These are phyloP conservation scores for Rhinichthys osculus DNA, from an alignment of 2,797 vertebrate genomes.

Conservation along the genomic window DNA sequence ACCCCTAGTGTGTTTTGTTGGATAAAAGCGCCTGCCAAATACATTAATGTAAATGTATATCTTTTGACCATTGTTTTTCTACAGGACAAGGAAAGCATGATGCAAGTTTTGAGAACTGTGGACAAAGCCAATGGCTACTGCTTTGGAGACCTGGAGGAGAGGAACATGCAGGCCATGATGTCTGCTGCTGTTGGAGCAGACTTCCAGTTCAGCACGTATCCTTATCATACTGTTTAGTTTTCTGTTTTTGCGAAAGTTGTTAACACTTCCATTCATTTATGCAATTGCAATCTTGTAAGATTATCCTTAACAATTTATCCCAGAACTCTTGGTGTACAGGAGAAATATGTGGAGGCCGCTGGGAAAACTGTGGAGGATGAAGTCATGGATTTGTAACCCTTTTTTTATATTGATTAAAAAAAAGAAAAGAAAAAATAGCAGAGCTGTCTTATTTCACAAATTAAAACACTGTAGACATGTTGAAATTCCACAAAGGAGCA, in stretches of 20 bases:
- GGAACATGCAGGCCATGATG: conserved; percentile 92
- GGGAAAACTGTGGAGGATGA: conserved; percentile 86
- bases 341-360: conserved; percentile 84
- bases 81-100: conserved; percentile 94
- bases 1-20: background rate
- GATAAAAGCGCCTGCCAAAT: background rate
- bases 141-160: conserved; percentile 89
- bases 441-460: background rate
- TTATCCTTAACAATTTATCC: conserved; percentile 79
- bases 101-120: conserved; percentile 86
- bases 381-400: conserved; percentile 79
- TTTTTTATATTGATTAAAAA: conserved; percentile 26
- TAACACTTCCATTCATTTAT: background rate
- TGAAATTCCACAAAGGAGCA: background rate
- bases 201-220: conserved; percentile 96
- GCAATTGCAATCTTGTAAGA: background rate
- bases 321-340: conserved; percentile 91
- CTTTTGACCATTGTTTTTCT: conserved; percentile 7
- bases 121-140: conserved; percentile 97
- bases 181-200: conserved; percentile 93
- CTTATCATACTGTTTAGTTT: conserved; percentile 70
- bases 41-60: background rate
- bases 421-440: background rate
- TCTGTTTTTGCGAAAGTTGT: background rate
- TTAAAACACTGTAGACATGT: background rate